Evolutionary conservation across 2,797 vertebrate species (phyloP), one percentile per base, ranked within the genome.

Genomic region (Argyrosomus regius): DNA sequence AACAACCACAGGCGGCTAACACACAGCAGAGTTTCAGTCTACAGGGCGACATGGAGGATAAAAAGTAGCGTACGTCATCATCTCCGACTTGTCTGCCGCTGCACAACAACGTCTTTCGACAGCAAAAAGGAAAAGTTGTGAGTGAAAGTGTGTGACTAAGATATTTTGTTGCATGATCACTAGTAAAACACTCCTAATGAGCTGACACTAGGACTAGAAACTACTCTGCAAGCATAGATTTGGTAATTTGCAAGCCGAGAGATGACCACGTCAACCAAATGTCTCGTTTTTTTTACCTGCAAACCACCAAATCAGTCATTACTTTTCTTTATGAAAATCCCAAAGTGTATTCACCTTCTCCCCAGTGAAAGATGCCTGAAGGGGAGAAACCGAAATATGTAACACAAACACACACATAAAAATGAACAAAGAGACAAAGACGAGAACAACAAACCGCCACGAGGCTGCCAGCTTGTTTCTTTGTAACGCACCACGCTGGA

Each of bases 31-130:
- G 6, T 9, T 10, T 62, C 50, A 72, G 72, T 54, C 75, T 78
- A 88, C 46, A 5, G 54, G 57, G 74, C 1, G 26, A 77, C 43
- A 62, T 28, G 7, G 22, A n/a, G 48, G 45, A 12, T 13, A 35
- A 52, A 54, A n/a, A 69, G 22, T 5, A 68, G 71, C 90, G 0
- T 92, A 94, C 91, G 22, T 85, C 82, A 13, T 85, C 72, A 0
- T 93, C 90, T 70, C 78, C 62, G 88, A 95, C 82, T 89, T 93
- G 93, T 91, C 93, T 90, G 93, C 93, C 93, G 81, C 89, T 93
- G 93, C 92, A 96, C 75, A 94, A 87, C 89, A 95, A 88, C 62
- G 91, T 88, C 93, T 91, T 95, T 88, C 83, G 48, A 31, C 39
- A 45, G 63, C 49, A 83, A 63, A 78, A 78, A 64, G 22, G 17